Evolutionary conservation across 1,140 invertebrate genomes (phyloP).

Genomic region (Caenorhabditis inopinata): DNA sequence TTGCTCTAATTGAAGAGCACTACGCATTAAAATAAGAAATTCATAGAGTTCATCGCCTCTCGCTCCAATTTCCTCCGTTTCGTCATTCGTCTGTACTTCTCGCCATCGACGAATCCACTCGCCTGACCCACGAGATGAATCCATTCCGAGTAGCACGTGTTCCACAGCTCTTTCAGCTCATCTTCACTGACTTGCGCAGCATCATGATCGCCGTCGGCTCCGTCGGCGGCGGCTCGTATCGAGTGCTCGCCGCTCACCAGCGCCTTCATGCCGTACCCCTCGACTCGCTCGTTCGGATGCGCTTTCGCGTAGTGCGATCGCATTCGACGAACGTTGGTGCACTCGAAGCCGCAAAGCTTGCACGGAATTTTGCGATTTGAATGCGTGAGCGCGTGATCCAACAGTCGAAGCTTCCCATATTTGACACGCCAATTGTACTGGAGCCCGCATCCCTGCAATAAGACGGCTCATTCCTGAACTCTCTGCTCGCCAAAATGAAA

Average conservation of each 20-base stretch:
- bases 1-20: no score
- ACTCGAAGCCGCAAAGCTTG: not conserved
- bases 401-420: not conserved
- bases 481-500: no score
- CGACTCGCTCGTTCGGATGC: not conserved
- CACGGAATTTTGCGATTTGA: constrained; percentile 4
- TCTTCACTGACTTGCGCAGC: not conserved
- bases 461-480: no score
- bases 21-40: not conserved
- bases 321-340: not conserved
- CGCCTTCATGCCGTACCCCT: constrained; percentile 6
- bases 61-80: not conserved
- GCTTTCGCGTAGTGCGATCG: constrained; percentile 10
- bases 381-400: not conserved
- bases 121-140: not conserved
- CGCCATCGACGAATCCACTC: not conserved
- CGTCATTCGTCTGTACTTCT: constrained; percentile 2
- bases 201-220: not conserved
- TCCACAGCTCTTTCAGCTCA: not conserved
- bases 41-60: not conserved
- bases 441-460: not conserved
- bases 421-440: constrained; percentile 19
- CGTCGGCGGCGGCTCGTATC: not conserved
- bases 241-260: not conserved
- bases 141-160: not conserved